These are phyloP conservation scores for Drosophila mimetica DNA, from an alignment of 2,888 invertebrate genomes.

Conservation along the genomic window DNA sequence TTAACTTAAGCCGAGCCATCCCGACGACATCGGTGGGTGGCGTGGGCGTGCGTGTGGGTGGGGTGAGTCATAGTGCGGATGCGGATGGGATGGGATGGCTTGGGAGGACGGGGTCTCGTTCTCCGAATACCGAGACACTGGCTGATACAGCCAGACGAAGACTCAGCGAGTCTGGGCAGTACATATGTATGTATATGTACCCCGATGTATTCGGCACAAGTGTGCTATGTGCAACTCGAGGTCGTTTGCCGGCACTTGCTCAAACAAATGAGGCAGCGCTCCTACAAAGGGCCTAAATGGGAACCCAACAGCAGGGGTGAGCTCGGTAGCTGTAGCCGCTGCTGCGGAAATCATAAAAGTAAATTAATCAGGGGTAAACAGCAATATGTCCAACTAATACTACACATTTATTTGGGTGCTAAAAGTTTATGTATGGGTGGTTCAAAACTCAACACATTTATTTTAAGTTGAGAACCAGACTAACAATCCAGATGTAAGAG, in stretches of 20 bases:
- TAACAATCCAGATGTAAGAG: too few relatives aligned
- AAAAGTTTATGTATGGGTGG: background rate
- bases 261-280: slow-evolving; percentile 36
- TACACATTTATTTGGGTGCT: background rate
- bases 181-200: too few relatives aligned
- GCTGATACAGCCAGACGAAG: slow-evolving; percentile 19
- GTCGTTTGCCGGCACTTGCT: slow-evolving; percentile 74
- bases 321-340: slow-evolving; percentile 5
- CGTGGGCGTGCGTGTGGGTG: background rate
- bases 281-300: slow-evolving; percentile 6
- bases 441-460: background rate
- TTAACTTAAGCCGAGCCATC: slow-evolving; percentile 74
- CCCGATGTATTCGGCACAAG: slow-evolving; percentile 13
- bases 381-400: background rate
- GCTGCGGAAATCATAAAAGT: slow-evolving; percentile 1
- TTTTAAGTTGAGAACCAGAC: background rate
- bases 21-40: slow-evolving; percentile 38
- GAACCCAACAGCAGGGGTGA: slow-evolving; percentile 11
- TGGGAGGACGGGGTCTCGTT: background rate
- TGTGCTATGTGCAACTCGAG: slow-evolving; percentile 48
- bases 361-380: slow-evolving; percentile 6
- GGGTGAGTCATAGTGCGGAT: slow-evolving; percentile 4
- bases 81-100: background rate
- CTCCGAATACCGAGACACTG: slow-evolving; percentile 27
- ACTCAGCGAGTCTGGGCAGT: slow-evolving; percentile 13